A percentile compares a stretch with the other conserved stretches of the same genome.
These are phyloP conservation scores for Sapajus apella DNA, from an alignment of 2,113 vertebrate genomes.

Conservation along the genomic window DNA sequence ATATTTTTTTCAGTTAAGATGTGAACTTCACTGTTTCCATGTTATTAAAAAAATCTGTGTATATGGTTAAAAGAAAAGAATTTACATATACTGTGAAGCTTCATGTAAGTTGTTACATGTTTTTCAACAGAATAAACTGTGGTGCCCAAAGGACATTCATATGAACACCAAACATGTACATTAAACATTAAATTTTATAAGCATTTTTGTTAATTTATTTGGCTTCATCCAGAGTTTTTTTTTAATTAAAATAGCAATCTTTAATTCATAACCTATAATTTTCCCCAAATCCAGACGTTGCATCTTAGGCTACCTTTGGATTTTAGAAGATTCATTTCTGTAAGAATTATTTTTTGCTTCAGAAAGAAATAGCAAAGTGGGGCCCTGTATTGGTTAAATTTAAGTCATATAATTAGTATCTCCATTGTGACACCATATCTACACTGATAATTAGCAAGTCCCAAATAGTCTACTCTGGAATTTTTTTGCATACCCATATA, in stretches of 20 bases:
- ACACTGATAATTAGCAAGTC: neutral
- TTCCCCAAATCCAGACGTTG: neutral
- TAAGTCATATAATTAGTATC: neutral
- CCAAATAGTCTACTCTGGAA: neutral
- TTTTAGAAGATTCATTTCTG: neutral
- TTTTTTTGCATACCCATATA: neutral
- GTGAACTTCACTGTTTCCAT: too few relatives aligned
- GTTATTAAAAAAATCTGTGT: too few relatives aligned
- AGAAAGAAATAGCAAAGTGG: neutral
- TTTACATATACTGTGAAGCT: neutral
- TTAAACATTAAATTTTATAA: neutral
- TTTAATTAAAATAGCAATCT: neutral
- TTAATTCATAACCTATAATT: neutral
- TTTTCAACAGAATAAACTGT: conserved; percentile 25
- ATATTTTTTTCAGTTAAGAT: too few relatives aligned
- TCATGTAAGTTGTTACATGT: neutral
- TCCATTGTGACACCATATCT: neutral
- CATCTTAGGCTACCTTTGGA: neutral
- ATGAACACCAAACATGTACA: neutral
- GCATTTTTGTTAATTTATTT: conserved; percentile 34
- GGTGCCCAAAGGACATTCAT: neutral
- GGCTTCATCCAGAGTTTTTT: neutral
- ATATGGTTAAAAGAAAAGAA: neutral
- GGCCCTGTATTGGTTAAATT: neutral
- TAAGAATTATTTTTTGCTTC: neutral